phyloP scores from a whole-genome alignment of 2,797 vertebrate genomes.

The Macroramphosus scolopax region DNA sequence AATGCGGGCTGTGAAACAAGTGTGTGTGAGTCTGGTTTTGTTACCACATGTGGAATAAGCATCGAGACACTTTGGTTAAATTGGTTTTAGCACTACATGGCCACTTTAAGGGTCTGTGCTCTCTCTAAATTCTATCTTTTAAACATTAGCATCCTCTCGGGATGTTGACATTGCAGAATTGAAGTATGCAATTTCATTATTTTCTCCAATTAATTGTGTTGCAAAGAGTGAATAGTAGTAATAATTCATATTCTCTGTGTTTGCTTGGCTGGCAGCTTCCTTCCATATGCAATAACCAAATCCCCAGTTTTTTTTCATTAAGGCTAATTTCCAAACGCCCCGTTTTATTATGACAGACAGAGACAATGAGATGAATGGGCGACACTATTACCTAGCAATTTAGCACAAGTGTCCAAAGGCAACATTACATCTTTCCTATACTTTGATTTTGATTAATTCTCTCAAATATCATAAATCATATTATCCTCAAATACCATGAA shows the following conservation, averaged over 20 bases:
- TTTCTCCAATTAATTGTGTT: slow-evolving; percentile 43
- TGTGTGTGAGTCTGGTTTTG: slow-evolving; percentile 22
- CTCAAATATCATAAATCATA: slow-evolving; percentile 18
- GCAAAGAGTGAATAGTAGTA: slow-evolving; percentile 15
- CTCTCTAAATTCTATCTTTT: slow-evolving; percentile 28
- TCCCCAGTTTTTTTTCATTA: slow-evolving; percentile 18
- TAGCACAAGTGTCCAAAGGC: slow-evolving; percentile 22
- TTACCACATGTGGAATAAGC: not conserved
- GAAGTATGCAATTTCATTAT: slow-evolving; percentile 45
- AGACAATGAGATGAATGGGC: slow-evolving; percentile 19
- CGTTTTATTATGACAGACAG: slow-evolving; percentile 23
- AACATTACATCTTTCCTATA: slow-evolving; percentile 14
- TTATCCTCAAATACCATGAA: slow-evolving; percentile 29
- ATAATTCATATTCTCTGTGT: slow-evolving; percentile 45
- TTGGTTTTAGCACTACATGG: not conserved
- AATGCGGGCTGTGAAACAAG: slow-evolving; percentile 13
- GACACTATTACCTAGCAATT: not conserved
- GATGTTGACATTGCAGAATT: slow-evolving; percentile 40
- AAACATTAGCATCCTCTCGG: slow-evolving; percentile 23
- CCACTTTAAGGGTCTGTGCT: slow-evolving; percentile 3
- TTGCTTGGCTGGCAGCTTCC: slow-evolving; percentile 45
- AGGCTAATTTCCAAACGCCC: slow-evolving; percentile 43
- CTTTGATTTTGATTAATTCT: slow-evolving; percentile 9
- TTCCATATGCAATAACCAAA: slow-evolving; percentile 29
- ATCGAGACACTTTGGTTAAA: no score